Evolutionary conservation across 2,113 vertebrate species (phyloP).

Genomic region (Pterocles burchelli): DNA sequence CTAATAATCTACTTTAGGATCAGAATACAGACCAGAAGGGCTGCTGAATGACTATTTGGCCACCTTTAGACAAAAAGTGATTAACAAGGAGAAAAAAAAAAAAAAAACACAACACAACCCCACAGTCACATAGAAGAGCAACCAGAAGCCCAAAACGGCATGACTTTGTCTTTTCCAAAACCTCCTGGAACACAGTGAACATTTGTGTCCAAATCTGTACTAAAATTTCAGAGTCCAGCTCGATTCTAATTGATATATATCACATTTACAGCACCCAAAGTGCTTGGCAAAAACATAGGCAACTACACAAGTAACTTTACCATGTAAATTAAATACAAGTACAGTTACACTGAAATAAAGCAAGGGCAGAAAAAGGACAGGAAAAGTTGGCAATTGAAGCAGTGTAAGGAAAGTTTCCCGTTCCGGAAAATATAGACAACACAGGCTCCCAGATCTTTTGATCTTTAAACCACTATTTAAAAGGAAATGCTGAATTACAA

Average conservation of each 20-base stretch:
- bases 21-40: not conserved
- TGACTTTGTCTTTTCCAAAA: not conserved
- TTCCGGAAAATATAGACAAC: conserved; percentile 6
- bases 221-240: not conserved
- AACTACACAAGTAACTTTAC: not conserved
- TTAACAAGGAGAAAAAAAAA: not conserved
- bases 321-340: not conserved
- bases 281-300: not conserved
- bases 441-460: not conserved
- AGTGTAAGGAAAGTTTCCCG: not conserved
- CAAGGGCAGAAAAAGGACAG: conserved; percentile 31
- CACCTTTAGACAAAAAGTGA: not conserved
- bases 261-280: not conserved
- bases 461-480: conserved; percentile 26
- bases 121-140: not conserved
- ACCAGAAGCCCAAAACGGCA: not conserved
- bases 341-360: not conserved
- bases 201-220: not conserved
- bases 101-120: not conserved
- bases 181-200: not conserved
- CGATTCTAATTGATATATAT: not conserved
- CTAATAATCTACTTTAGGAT: not conserved
- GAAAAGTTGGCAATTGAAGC: not conserved
- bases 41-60: not conserved
- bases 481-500: conserved; percentile 44